These are phyloP conservation scores for Argentina silus DNA, from an alignment of 2,797 vertebrate species.

Conservation along the genomic window DNA sequence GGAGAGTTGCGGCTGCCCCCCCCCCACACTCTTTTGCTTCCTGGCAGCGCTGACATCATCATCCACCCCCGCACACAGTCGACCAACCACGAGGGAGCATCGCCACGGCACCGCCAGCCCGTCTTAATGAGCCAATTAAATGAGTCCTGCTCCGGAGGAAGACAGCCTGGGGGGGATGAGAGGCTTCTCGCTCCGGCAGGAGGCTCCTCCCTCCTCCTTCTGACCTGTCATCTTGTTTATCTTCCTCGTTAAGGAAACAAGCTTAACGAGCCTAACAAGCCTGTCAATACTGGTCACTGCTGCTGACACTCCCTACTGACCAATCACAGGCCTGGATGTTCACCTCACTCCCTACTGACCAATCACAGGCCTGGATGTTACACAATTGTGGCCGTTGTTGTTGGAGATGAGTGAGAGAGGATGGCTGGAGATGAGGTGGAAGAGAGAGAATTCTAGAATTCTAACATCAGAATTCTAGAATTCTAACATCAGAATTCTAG, in stretches of 20 bases:
- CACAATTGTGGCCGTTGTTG: too few relatives aligned
- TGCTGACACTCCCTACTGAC: too few relatives aligned
- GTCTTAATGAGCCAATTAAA: background rate
- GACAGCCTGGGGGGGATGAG: too few relatives aligned
- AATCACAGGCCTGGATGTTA: too few relatives aligned
- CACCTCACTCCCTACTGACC: too few relatives aligned
- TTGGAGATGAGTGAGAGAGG: too few relatives aligned
- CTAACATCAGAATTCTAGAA: too few relatives aligned
- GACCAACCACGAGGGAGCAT: background rate
- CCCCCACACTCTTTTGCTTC: background rate
- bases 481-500: too few relatives aligned
- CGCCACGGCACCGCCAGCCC: background rate
- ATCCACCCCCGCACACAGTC: background rate
- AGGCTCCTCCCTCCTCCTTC: background rate
- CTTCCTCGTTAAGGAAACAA: background rate
- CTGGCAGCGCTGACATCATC: background rate
- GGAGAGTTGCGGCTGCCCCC: background rate
- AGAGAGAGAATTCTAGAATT: too few relatives aligned
- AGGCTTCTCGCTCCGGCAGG: background rate
- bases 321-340: too few relatives aligned
- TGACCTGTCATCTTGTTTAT: background rate
- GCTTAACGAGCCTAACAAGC: background rate
- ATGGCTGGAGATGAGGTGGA: too few relatives aligned
- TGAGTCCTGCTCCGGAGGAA: background rate
- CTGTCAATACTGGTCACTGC: background rate